Evolutionary conservation across 2,113 vertebrate species (phyloP).

Genomic region (Psammodynastes pulverulentus): DNA sequence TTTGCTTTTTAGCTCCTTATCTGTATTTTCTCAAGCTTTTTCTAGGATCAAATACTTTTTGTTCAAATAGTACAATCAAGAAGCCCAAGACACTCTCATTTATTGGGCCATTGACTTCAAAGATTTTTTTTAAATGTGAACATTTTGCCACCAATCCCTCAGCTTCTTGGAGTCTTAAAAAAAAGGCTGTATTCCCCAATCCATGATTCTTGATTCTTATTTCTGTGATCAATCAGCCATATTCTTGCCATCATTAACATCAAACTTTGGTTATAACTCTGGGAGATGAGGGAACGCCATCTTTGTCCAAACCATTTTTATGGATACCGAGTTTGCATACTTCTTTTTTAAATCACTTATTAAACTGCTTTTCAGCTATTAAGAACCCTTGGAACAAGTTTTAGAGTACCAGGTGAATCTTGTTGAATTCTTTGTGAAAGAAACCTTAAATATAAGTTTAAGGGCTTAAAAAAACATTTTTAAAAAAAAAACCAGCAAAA

Average conservation of each 20-base stretch:
- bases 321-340: not conserved
- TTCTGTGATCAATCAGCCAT: not conserved
- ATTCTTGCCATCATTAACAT: constrained; percentile 14
- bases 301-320: not conserved
- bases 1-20: not conserved
- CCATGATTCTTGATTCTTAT: not conserved
- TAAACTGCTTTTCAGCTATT: not conserved
- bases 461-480: not conserved
- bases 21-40: not conserved
- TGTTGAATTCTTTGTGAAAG: not conserved
- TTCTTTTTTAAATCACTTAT: not conserved
- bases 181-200: not conserved
- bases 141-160: not conserved
- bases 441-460: not conserved
- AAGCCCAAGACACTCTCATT: not conserved
- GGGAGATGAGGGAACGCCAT: not conserved
- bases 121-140: not conserved
- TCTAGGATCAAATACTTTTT: not conserved
- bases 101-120: not conserved
- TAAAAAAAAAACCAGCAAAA: not conserved
- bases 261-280: constrained; percentile 25
- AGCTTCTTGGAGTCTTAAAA: not conserved
- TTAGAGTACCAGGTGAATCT: not conserved
- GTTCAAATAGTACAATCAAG: not conserved
- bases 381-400: not conserved